These are phyloP conservation scores for Nyctibius grandis DNA, from an alignment of 2,797 vertebrate genomes.

Conservation along the genomic window DNA sequence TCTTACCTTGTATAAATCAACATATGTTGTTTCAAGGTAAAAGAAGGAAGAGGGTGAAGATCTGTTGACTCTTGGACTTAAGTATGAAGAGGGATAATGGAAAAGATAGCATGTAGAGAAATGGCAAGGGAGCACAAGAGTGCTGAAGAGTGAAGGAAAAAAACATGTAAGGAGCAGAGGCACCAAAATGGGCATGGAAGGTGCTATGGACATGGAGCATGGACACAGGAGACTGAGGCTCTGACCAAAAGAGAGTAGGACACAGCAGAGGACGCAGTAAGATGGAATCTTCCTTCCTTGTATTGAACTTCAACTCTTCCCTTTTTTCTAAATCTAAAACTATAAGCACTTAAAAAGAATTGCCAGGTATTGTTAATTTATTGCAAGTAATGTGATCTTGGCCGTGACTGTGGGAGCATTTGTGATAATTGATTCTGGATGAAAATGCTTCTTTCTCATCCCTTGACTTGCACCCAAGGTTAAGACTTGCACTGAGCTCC, in stretches of 20 bases:
- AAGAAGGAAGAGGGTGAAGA: background rate
- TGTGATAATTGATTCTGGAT: conserved; percentile 50
- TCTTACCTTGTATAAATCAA: background rate
- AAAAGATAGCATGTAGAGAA: background rate
- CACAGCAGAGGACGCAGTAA: background rate
- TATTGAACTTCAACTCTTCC: background rate
- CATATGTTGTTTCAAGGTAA: background rate
- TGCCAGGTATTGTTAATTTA: conserved; percentile 23
- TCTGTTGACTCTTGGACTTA: background rate
- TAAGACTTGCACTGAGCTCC: conserved; percentile 8
- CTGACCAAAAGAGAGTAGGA: background rate
- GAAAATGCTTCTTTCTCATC: conserved; percentile 29
- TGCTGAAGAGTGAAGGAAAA: background rate
- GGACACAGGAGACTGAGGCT: background rate
- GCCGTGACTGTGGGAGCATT: conserved; percentile 29
- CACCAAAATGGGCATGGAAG: background rate
- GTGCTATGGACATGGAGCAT: background rate
- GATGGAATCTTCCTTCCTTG: background rate
- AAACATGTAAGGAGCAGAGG: background rate
- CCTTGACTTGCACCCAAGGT: conserved; percentile 24
- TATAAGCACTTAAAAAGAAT: conserved; percentile 2
- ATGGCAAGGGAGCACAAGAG: background rate
- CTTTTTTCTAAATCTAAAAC: background rate
- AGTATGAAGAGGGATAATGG: rapidly evolving
- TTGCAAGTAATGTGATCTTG: conserved; percentile 45